Evolutionary conservation across 2,888 invertebrate genomes (phyloP).

Genomic region (Eulithis prunata): DNA sequence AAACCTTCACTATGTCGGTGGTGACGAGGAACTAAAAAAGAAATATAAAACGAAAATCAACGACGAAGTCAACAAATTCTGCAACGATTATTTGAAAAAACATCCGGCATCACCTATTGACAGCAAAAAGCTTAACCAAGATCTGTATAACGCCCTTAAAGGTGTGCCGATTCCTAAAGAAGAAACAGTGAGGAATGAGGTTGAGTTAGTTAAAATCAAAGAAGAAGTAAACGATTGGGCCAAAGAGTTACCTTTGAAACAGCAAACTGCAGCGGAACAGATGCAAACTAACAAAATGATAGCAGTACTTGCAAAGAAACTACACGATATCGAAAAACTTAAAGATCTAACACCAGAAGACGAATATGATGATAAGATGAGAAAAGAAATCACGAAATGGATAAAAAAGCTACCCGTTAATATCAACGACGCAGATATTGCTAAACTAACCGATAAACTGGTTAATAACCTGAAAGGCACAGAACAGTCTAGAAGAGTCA

Average conservation of each 20-base stretch:
- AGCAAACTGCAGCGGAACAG: slow-evolving; percentile 42
- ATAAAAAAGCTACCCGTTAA: slow-evolving; percentile 52
- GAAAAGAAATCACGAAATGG: slow-evolving; percentile 53
- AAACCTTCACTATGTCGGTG: slow-evolving; percentile 53
- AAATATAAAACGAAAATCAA: slow-evolving; percentile 54
- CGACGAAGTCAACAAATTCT: slow-evolving; percentile 56
- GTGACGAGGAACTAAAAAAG: slow-evolving; percentile 44
- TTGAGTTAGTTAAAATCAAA: slow-evolving; percentile 56
- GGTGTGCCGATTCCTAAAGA: slow-evolving; percentile 55
- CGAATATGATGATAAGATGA: slow-evolving; percentile 43
- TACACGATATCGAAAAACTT: slow-evolving; percentile 57
- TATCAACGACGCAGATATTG: slow-evolving; percentile 35
- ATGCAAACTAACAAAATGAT: slow-evolving; percentile 52
- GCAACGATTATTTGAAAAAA: slow-evolving; percentile 54
- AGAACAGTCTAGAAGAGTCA: slow-evolving; percentile 46
- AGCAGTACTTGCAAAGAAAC: slow-evolving; percentile 51
- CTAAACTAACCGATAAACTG: slow-evolving; percentile 44
- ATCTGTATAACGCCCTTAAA: slow-evolving; percentile 55
- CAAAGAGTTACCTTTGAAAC: slow-evolving; percentile 50
- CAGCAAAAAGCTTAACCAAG: slow-evolving; percentile 48
- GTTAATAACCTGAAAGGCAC: slow-evolving; percentile 48
- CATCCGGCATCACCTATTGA: slow-evolving; percentile 50
- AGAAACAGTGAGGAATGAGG: slow-evolving; percentile 53
- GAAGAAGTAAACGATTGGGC: slow-evolving; percentile 57
- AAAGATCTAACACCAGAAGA: slow-evolving; percentile 37